Evolutionary conservation across 2,888 invertebrate species (phyloP).

Genomic region (Zelleria hepariella): DNA sequence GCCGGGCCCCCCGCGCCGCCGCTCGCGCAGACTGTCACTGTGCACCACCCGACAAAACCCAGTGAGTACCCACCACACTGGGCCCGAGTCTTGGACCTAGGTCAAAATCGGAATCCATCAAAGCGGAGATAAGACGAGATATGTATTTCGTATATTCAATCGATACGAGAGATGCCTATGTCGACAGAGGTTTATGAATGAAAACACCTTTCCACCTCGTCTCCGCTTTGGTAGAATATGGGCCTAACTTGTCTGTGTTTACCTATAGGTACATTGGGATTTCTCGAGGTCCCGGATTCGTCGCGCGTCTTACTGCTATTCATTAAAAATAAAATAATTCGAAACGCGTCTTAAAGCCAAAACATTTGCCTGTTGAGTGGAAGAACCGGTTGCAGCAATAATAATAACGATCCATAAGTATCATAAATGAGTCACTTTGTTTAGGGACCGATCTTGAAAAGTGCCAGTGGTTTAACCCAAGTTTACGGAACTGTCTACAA

Average conservation of each 20-base stretch:
- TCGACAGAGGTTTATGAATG: no score
- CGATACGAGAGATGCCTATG: background rate
- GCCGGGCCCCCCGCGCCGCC: constrained; percentile 8
- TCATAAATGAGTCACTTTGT: background rate
- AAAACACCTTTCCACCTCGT: no score
- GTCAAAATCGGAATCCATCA: no score
- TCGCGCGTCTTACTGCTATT: background rate
- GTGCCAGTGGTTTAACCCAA: background rate
- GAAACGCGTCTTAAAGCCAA: background rate
- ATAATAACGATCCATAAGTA: background rate
- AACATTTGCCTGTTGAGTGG: background rate
- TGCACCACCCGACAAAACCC: constrained; percentile 9
- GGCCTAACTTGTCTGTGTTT: no score
- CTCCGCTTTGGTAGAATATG: no score
- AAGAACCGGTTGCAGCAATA: background rate
- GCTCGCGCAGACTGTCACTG: background rate
- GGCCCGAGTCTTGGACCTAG: no score
- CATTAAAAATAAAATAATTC: background rate
- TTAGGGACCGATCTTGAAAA: background rate
- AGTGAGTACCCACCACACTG: background rate
- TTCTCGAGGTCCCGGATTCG: background rate
- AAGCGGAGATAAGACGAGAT: no score
- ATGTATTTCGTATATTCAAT: background rate
- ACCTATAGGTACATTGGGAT: background rate
- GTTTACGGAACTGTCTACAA: background rate